Base-by-base conservation (phyloP, 2,797 vertebrate genomes). In the Fistularia commersonii region DNA sequence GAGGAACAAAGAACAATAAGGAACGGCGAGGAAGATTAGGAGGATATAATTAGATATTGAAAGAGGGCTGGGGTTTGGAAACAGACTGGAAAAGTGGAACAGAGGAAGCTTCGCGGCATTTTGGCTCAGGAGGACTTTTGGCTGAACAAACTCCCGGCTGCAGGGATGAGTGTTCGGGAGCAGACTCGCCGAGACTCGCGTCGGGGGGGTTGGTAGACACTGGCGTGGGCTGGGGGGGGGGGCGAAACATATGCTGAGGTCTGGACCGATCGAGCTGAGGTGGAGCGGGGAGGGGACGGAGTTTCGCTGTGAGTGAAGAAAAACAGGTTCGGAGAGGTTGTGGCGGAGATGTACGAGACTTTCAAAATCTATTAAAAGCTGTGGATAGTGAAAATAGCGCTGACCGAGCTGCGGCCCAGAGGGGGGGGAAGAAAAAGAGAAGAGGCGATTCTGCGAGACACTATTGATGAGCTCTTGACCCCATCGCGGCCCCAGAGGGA, bases 81-180 rank as follows among this genome's bases (percentile, higher is more conserved):
- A 49, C 59, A 59, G 61, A 74, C 61, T 70, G 71, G 58, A 68
- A 76, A 84, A 82, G 53, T 76, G 54, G 78, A 82, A 71, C 77
- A 76, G 61, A 63, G 62, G 74, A 75, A 79, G 72, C 72, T 60
- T 47, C 52, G 11, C 43, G 15, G n/a, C n/a, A n/a, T 51, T 13
- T 14, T 41, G 73, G 76, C 74, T 72, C 72, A 52, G 60, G 70
- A 72, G 74, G 74, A 74, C n/a, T n/a, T n/a, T n/a, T n/a, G n/a
- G n/a, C n/a, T n/a, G n/a, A n/a, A n/a, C n/a, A n/a, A n/a, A n/a
- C n/a, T n/a, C n/a, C n/a, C n/a, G n/a, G n/a, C n/a, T n/a, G n/a
- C n/a, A n/a, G n/a, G n/a, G n/a, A n/a, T n/a, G 34, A 35, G 6
- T 35, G 34, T 35, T 35, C 8, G 34, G 8, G 6, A 8, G 8